A percentile compares a stretch with the other conserved stretches of the same genome.
These are phyloP conservation scores for Branchipolynoe longqiensis DNA, from an alignment of 2,888 invertebrate species.

Conservation along the genomic window DNA sequence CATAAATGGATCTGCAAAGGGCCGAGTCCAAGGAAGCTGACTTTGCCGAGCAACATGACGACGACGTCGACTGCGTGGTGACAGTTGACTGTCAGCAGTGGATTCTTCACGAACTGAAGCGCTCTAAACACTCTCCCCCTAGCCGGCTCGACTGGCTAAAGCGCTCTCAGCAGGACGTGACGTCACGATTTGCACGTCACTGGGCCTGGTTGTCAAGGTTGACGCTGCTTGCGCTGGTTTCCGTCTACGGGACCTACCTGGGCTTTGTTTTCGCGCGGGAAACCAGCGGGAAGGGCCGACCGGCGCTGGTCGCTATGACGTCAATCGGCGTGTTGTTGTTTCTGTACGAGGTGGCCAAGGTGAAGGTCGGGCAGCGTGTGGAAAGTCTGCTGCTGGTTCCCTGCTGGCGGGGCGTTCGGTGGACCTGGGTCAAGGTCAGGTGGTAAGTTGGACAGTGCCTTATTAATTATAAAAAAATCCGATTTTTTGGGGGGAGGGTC, in stretches of 20 bases:
- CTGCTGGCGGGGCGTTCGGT: neutral
- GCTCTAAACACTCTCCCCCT: no score
- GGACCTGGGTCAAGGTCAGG: neutral
- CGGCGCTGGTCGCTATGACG: neutral
- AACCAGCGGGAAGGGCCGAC: neutral
- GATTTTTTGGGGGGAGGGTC: no score
- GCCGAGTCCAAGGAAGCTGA: no score
- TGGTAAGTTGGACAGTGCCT: neutral
- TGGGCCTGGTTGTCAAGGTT: neutral
- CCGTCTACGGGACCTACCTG: neutral
- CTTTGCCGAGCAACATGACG: no score
- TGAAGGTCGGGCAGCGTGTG: neutral
- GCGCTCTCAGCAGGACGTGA: neutral
- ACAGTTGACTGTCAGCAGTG: no score
- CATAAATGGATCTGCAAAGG: no score
- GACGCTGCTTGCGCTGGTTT: neutral
- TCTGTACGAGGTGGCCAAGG: neutral
- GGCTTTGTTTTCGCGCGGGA: constrained; percentile 5
- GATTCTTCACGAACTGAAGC: no score
- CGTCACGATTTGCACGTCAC: neutral
- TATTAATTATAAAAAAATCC: neutral
- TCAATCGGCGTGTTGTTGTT: neutral
- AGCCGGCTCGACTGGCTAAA: neutral
- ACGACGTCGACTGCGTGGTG: no score
- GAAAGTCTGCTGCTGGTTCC: neutral